These are phyloP conservation scores for Protonemura montana DNA, from an alignment of 2,888 invertebrate species.

Conservation along the genomic window DNA sequence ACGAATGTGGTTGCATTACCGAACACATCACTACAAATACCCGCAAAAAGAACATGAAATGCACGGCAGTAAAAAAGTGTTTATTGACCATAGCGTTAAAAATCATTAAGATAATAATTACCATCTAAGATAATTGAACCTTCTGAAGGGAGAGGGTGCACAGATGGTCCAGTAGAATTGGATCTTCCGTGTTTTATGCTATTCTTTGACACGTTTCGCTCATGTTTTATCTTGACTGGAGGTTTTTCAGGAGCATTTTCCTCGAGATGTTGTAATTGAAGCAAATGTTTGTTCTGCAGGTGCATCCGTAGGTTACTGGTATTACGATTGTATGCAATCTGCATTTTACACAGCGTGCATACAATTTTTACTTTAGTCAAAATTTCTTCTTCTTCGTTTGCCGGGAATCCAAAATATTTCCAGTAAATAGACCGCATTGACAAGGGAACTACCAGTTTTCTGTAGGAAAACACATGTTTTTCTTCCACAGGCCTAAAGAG, in stretches of 20 bases:
- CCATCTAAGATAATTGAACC: neutral
- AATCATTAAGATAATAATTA: too few species aligned
- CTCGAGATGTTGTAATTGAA: constrained; percentile 58
- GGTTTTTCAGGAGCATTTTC: constrained; percentile 47
- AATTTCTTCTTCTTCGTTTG: constrained; percentile 60
- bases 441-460: constrained; percentile 61
- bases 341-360: constrained; percentile 61
- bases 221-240: constrained; percentile 52
- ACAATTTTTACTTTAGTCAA: constrained; percentile 59
- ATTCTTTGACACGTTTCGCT: constrained; percentile 52
- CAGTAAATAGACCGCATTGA: constrained; percentile 63
- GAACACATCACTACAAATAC: too few species aligned
- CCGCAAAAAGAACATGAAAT: too few species aligned
- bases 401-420: constrained; percentile 64
- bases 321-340: constrained; percentile 63
- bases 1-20: too few species aligned
- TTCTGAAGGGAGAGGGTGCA: neutral
- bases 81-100: too few species aligned
- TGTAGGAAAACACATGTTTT: constrained; percentile 57
- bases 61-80: too few species aligned
- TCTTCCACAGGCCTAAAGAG: constrained; percentile 50
- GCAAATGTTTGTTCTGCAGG: constrained; percentile 61
- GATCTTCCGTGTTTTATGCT: too few species aligned
- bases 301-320: constrained; percentile 63
- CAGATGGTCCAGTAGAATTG: neutral